Evolutionary conservation across 2,888 invertebrate genomes (phyloP).

Genomic region (Odontomyia ornata): DNA sequence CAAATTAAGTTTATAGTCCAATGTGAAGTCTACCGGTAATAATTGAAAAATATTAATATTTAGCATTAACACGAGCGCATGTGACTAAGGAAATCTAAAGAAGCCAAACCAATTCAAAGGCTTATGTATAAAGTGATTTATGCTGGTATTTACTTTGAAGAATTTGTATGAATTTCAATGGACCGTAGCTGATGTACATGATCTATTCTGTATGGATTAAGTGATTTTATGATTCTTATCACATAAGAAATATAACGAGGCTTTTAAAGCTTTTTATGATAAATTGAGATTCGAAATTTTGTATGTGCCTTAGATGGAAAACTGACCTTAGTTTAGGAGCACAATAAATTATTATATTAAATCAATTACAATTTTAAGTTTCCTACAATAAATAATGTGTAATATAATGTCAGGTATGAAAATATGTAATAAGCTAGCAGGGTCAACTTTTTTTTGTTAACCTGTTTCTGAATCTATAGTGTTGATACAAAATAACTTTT

Average conservation of each 20-base stretch:
- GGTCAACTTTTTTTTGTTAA: too few species aligned
- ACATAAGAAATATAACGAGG: neutral
- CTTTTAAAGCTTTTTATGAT: neutral
- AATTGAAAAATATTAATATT: neutral
- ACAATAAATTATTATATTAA: constrained; percentile 10
- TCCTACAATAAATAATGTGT: neutral
- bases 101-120: neutral
- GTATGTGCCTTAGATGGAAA: constrained; percentile 1
- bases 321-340: neutral
- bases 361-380: neutral
- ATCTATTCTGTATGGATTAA: neutral
- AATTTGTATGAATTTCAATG: neutral
- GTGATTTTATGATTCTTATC: neutral
- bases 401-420: neutral
- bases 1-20: neutral
- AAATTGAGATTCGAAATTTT: neutral
- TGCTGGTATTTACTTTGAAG: neutral
- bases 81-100: neutral
- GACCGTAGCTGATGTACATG: neutral
- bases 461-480: too few species aligned
- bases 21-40: neutral
- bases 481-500: too few species aligned
- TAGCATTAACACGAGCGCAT: neutral
- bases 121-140: neutral
- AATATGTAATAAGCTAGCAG: too few species aligned